phyloP scores from a whole-genome alignment of 2,113 vertebrate species.

The Neopipo cinnamomea region DNA sequence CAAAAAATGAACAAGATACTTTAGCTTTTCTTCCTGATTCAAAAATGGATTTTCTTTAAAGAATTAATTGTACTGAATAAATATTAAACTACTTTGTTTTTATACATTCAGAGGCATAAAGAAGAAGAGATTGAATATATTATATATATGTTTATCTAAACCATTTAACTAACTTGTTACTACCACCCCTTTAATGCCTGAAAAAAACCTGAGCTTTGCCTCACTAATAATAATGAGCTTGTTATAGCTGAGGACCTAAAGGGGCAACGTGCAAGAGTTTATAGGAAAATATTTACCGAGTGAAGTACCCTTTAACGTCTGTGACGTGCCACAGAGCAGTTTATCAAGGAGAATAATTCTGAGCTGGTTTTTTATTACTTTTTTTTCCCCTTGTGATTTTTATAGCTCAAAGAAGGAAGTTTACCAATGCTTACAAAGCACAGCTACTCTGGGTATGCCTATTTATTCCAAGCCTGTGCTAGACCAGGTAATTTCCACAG shows the following conservation, averaged over 20 bases:
- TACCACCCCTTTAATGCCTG: neutral
- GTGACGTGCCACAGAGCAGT: neutral
- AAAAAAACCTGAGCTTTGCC: neutral
- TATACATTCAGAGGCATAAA: neutral
- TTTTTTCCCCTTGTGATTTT: neutral
- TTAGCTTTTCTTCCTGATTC: neutral
- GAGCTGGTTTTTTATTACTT: neutral
- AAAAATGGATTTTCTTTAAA: neutral
- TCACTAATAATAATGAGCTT: neutral
- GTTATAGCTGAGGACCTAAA: neutral
- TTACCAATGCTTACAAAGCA: slow-evolving; percentile 11
- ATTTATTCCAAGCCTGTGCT: slow-evolving; percentile 14
- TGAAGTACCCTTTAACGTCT: neutral
- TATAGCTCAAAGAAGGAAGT: neutral
- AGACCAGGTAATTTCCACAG: slow-evolving; percentile 47
- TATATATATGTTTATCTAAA: neutral
- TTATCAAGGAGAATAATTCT: neutral
- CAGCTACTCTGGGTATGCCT: neutral
- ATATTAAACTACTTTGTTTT: neutral
- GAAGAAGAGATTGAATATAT: neutral
- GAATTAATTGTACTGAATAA: neutral
- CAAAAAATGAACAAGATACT: neutral
- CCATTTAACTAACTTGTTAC: neutral
- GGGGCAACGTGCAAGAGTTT: neutral
- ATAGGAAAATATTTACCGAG: neutral